phyloP scores from a whole-genome alignment of 2,797 vertebrate genomes.

The Myotis planiceps region DNA sequence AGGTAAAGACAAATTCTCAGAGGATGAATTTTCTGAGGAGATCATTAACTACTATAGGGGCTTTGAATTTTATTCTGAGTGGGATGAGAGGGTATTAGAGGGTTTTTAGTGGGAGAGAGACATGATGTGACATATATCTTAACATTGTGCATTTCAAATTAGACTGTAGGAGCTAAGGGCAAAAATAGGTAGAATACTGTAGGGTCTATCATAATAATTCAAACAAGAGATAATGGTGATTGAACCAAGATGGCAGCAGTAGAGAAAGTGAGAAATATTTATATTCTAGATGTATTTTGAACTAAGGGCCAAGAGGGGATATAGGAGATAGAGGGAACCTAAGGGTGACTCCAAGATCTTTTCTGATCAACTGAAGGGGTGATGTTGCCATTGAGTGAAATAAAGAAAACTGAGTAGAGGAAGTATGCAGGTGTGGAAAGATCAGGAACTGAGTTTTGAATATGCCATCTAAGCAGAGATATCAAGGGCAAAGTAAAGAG shows the following conservation, averaged over 20 bases:
- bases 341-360: neutral
- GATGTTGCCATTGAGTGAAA: neutral
- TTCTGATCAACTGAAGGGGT: neutral
- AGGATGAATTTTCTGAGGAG: neutral
- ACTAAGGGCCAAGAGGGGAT: neutral
- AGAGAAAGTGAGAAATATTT: neutral
- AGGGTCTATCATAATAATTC: neutral
- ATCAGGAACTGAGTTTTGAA: neutral
- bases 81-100: neutral
- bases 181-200: neutral
- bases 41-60: neutral
- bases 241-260: neutral
- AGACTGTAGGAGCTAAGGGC: neutral
- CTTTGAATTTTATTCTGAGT: neutral
- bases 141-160: neutral
- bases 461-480: neutral
- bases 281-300: neutral
- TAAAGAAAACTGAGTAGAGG: neutral
- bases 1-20: neutral
- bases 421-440: neutral
- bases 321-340: neutral
- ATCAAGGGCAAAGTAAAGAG: neutral
- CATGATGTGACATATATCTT: neutral
- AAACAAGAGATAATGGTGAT: neutral
- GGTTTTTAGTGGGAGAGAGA: neutral